Percentiles rank a stretch among this genome's conserved stretches.
Conservation (phyloP, 2,888 invertebrate genomes). For the Ecdyonurus torrentis region DNA sequence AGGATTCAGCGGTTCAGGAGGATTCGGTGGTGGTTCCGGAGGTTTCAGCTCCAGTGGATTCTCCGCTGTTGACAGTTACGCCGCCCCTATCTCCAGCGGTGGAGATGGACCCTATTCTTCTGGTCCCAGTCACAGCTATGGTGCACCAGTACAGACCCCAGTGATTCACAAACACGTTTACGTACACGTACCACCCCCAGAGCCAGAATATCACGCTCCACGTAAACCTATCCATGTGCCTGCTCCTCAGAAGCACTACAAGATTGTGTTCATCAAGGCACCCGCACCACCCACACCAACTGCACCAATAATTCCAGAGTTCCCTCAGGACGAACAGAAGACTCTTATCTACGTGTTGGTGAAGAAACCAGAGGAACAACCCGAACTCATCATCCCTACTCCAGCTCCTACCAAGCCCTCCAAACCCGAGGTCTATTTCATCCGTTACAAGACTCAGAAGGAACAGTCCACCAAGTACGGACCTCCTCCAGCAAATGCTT, state of each 20-base stretch:
- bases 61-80: constrained; percentile 14
- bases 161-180: constrained; percentile 81
- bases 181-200: constrained; percentile 79
- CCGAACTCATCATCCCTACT: constrained; percentile 60
- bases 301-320: constrained; percentile 32
- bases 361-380: constrained; percentile 74
- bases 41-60: constrained; percentile 36
- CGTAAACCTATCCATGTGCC: constrained; percentile 37
- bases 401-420: constrained; percentile 70
- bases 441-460: constrained; percentile 66
- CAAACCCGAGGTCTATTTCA: constrained; percentile 82
- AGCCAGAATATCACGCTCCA: constrained; percentile 51
- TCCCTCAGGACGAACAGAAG: constrained; percentile 77
- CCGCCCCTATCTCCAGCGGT: constrained; percentile 18
- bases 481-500: background rate
- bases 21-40: constrained; percentile 32
- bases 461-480: constrained; percentile 1
- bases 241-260: constrained; percentile 57
- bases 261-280: constrained; percentile 68
- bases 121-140: constrained; percentile 7
- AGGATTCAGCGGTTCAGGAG: constrained; percentile 12
- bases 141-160: constrained; percentile 45
- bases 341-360: constrained; percentile 75
- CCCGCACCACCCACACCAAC: constrained; percentile 33
- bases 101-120: constrained; percentile 22